phyloP scores from a whole-genome alignment of 2,888 invertebrate species.

The Drosophila phalerata region DNA sequence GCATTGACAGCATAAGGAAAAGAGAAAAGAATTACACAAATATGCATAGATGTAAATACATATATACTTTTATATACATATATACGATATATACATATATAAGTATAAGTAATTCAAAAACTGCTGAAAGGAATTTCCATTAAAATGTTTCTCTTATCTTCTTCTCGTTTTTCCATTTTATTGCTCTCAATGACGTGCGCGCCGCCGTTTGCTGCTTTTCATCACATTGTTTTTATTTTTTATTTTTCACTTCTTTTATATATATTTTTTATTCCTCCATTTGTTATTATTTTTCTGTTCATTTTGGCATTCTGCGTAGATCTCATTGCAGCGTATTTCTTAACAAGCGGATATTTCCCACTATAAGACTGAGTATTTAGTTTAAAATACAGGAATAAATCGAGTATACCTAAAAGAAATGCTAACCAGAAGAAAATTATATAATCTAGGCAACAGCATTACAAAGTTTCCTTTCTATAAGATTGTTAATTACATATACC shows the following conservation, averaged over 20 bases:
- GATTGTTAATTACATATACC: conserved; percentile 19
- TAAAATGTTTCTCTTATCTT: conserved; percentile 79
- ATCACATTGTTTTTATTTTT: conserved; percentile 62
- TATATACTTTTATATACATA: conserved; percentile 41
- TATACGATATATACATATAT: conserved; percentile 41
- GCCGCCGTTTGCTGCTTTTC: conserved; percentile 64
- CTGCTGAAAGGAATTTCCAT: conserved; percentile 80
- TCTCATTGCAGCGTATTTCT: conserved; percentile 84
- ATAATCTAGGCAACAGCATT: conserved; percentile 28
- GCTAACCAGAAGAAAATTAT: conserved; percentile 19
- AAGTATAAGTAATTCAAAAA: conserved; percentile 73
- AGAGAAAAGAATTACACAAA: conserved; percentile 45
- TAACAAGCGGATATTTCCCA: conserved; percentile 85
- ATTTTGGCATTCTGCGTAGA: conserved; percentile 49
- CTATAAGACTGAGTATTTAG: conserved; percentile 85
- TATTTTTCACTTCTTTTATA: conserved; percentile 24
- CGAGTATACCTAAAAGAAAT: conserved; percentile 27
- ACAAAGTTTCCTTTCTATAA: conserved; percentile 15
- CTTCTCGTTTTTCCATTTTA: conserved; percentile 75
- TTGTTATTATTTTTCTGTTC: conserved; percentile 29
- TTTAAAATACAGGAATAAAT: conserved; percentile 71
- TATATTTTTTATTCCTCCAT: conserved; percentile 31
- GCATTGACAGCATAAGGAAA: conserved; percentile 65
- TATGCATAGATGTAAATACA: conserved; percentile 46
- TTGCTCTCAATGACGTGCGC: conserved; percentile 70